A percentile compares a stretch with the other conserved stretches of the same genome.
Evolutionary conservation across 2,888 invertebrate genomes (phyloP).

Genomic region (Synanthedon formicaeformis): DNA sequence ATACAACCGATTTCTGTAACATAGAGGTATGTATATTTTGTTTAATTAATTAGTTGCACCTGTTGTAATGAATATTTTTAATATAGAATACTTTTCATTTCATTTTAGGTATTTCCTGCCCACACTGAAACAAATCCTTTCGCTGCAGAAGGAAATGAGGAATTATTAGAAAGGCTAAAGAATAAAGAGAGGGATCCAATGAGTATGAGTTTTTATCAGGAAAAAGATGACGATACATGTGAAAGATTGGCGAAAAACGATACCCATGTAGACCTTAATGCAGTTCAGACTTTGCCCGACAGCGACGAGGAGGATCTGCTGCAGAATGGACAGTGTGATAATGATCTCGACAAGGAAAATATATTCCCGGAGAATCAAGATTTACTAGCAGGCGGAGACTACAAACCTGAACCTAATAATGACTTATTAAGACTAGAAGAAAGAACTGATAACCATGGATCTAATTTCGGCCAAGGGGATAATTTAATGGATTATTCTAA

Average conservation of each 20-base stretch:
- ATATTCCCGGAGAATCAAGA: constrained; percentile 32
- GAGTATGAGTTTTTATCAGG: constrained; percentile 76
- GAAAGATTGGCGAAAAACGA: constrained; percentile 42
- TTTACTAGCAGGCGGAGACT: constrained; percentile 24
- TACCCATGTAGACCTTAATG: constrained; percentile 69
- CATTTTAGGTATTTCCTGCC: constrained; percentile 52
- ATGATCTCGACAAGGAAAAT: constrained; percentile 47
- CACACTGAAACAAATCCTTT: constrained; percentile 61
- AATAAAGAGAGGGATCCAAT: constrained; percentile 73
- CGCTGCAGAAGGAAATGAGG: constrained; percentile 53
- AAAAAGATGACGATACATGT: constrained; percentile 68
- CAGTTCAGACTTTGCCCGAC: constrained; percentile 69
- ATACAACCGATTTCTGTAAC: constrained; percentile 66
- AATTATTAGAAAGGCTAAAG: constrained; percentile 61
- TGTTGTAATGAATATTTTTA: background rate
- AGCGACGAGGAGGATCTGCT: constrained; percentile 60
- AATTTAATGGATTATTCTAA: constrained; percentile 39
- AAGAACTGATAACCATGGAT: constrained; percentile 24
- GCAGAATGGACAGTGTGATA: constrained; percentile 35
- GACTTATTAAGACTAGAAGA: constrained; percentile 49
- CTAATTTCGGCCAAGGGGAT: constrained; percentile 29
- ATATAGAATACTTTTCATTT: background rate
- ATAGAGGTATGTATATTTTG: constrained; percentile 40
- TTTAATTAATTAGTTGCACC: background rate
- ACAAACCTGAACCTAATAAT: constrained; percentile 45